Conservation (phyloP, 2,888 invertebrate species). For the Thyatira batis region DNA sequence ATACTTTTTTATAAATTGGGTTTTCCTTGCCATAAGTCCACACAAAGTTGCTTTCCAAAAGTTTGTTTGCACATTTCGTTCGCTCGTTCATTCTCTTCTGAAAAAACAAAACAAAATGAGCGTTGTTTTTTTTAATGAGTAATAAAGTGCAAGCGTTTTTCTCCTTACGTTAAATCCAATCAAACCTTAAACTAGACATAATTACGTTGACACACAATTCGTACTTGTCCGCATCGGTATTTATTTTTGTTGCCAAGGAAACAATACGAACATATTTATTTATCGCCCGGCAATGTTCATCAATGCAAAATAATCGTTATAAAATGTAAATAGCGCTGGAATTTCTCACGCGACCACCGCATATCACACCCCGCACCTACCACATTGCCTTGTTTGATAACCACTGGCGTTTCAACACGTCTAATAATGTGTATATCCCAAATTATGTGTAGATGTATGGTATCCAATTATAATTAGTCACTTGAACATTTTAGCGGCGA, state of each 20-base stretch:
- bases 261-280: constrained; percentile 11
- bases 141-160: no score
- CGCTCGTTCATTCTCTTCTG: no score
- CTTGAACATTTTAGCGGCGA: constrained; percentile 23
- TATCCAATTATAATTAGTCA: constrained; percentile 27
- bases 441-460: constrained; percentile 31
- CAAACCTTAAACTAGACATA: no score
- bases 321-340: constrained; percentile 30
- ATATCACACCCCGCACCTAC: constrained; percentile 12
- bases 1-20: no score
- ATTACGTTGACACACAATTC: no score
- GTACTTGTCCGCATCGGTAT: no score
- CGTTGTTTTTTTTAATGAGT: no score
- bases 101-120: no score
- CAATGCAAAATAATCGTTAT: constrained; percentile 20
- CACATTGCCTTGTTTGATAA: constrained; percentile 20
- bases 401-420: constrained; percentile 26
- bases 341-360: constrained; percentile 27
- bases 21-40: no score
- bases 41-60: no score
- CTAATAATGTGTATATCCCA: constrained; percentile 15
- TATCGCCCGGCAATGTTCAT: constrained; percentile 14
- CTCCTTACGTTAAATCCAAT: no score
- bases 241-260: neutral
- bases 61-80: no score